phyloP scores from a whole-genome alignment of 1,140 invertebrate species.

The Drosophila rufa region DNA sequence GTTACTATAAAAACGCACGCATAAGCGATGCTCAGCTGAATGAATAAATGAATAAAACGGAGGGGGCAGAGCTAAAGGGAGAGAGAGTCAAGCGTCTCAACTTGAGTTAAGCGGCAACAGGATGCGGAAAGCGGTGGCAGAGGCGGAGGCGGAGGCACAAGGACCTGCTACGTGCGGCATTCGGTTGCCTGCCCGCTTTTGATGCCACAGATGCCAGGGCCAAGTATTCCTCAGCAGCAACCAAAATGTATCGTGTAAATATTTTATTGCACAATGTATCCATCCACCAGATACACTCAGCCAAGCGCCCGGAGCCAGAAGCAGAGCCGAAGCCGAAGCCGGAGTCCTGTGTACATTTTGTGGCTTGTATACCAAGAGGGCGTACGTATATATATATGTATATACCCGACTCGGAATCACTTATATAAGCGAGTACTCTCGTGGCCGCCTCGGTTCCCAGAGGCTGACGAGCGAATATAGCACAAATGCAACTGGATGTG shows the following conservation, averaged over 20 bases:
- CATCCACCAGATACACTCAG: constrained; percentile 51
- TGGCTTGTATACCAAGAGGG: constrained; percentile 12
- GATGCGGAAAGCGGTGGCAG: background rate
- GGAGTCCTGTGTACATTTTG: constrained; percentile 36
- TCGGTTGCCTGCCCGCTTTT: constrained; percentile 45
- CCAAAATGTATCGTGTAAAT: constrained; percentile 75
- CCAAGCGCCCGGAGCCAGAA: constrained; percentile 2
- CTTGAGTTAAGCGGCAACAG: constrained; percentile 25
- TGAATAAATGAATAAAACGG: constrained; percentile 38
- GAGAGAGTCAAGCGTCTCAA: constrained; percentile 14
- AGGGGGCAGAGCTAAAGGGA: background rate
- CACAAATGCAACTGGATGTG: constrained; percentile 65
- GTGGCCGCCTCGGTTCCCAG: constrained; percentile 8
- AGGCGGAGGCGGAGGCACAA: background rate
- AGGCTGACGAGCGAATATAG: constrained; percentile 33
- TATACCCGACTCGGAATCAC: constrained; percentile 3
- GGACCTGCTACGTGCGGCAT: constrained; percentile 39
- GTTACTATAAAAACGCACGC: constrained; percentile 24
- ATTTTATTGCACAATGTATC: constrained; percentile 80
- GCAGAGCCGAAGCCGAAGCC: background rate
- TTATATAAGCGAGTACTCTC: constrained; percentile 18
- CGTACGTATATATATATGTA: background rate
- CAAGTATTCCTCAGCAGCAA: constrained; percentile 50
- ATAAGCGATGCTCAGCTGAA: constrained; percentile 29
- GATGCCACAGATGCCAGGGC: constrained; percentile 61